Conservation (phyloP, 2,888 invertebrate genomes). For the Lycaena phlaeas region DNA sequence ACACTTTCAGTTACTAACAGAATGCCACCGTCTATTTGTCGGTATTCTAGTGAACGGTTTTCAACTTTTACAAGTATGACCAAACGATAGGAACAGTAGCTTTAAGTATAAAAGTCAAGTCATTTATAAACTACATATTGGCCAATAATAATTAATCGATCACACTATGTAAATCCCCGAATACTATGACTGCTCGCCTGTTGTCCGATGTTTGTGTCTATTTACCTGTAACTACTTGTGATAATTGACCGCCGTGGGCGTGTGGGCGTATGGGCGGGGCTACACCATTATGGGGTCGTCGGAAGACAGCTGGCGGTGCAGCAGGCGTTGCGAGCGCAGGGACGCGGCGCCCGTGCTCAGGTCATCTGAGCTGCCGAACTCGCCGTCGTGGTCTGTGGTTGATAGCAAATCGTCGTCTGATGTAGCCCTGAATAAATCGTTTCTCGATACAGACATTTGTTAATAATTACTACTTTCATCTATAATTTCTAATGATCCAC, state of each 20-base stretch:
- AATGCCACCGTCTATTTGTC: not conserved
- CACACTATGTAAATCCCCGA: not conserved
- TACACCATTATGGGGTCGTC: slow-evolving; percentile 71
- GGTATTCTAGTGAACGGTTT: not conserved
- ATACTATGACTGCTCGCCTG: no score
- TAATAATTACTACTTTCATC: no score
- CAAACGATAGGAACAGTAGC: not conserved
- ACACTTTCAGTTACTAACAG: not conserved
- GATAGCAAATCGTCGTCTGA: slow-evolving; percentile 90
- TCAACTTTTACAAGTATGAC: not conserved
- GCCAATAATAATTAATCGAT: not conserved
- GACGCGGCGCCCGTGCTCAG: slow-evolving; percentile 49
- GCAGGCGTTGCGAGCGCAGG: slow-evolving; percentile 50
- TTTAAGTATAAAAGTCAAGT: not conserved
- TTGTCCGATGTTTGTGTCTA: no score
- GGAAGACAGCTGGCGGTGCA: slow-evolving; percentile 63
- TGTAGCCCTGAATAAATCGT: slow-evolving; percentile 73
- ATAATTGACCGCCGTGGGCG: no score
- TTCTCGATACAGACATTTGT: slow-evolving; percentile 8
- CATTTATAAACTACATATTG: not conserved
- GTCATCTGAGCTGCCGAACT: slow-evolving; percentile 77
- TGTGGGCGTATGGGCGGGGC: not conserved
- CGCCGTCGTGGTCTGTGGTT: slow-evolving; percentile 84
- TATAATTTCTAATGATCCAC: not conserved
- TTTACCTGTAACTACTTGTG: no score